Percentiles rank a stretch among this genome's conserved stretches.
These are phyloP conservation scores for Scomber japonicus DNA, from an alignment of 2,113 vertebrate species.

Conservation along the genomic window DNA sequence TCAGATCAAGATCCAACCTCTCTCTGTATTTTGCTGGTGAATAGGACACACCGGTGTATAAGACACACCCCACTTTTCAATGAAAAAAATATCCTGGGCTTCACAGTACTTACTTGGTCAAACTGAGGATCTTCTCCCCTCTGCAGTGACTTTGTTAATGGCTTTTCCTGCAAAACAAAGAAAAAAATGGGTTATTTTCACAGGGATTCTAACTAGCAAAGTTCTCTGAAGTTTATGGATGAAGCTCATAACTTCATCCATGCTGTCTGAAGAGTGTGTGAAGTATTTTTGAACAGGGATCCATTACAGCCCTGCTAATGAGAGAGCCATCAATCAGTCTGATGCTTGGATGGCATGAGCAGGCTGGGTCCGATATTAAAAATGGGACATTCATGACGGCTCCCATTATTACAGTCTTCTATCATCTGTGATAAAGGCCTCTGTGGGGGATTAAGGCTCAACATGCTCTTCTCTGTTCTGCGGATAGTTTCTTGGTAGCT, in stretches of 20 bases:
- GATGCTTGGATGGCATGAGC: constrained; percentile 33
- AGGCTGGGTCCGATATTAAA: constrained; percentile 57
- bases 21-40: too few relatives aligned
- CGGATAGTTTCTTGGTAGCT: neutral
- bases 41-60: too few relatives aligned
- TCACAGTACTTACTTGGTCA: constrained; percentile 91
- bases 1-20: too few relatives aligned
- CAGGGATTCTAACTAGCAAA: neutral
- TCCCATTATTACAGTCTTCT: constrained; percentile 64
- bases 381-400: constrained; percentile 61
- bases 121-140: constrained; percentile 97
- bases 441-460: constrained; percentile 38
- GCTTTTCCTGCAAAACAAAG: constrained; percentile 90
- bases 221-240: constrained; percentile 13
- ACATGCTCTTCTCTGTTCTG: constrained; percentile 5
- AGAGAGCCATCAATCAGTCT: constrained; percentile 68
- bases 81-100: neutral
- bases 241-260: constrained; percentile 24
- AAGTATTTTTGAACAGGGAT: constrained; percentile 56
- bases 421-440: constrained; percentile 57
- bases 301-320: constrained; percentile 67
- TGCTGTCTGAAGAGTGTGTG: neutral
- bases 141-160: constrained; percentile 96
- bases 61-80: too few relatives aligned
- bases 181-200: neutral